Base-by-base conservation (phyloP, 2,797 vertebrate species). In the Microchirus variegatus region DNA sequence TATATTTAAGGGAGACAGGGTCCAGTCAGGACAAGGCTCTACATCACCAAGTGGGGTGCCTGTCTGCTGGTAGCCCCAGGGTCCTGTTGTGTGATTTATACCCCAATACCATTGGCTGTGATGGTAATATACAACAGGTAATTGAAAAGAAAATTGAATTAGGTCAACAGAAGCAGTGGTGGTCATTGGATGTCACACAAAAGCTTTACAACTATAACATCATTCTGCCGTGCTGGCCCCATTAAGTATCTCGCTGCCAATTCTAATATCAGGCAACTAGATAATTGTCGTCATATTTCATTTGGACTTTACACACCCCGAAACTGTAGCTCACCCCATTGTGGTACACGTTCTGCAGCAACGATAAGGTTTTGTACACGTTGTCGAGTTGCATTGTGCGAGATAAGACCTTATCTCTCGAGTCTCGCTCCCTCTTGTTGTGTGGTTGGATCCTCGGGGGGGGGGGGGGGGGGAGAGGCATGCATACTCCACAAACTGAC, bases 71-170 rank as follows among this genome's bases (percentile, higher is more conserved):
- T 69, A 89, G 87, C 77, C 72, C 76, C 55, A 62, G 55, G 63
- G 72, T 84, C 76, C 58, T 36, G 63, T 65, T 0, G 52, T 56
- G 26, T 85, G 79, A 88, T 91, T 92, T 90, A 84, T 89, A 74
- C 64, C 69, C 76, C 49, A 57, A 47, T 77, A 43, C n/a, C 61
- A 62, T 52, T 53, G 75, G 80, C 77, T 73, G 73, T 85, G 84
- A 93, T 90, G 84, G 84, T 90, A 89, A 91, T 90, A 87, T 81
- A 89, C 86, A 80, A 84, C 81, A 87, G 85, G 89, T 91, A 91
- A 92, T 90, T 90, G 89, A 91, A 92, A 90, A 91, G 83, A 86
- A 90, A 91, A 91, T 91, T 90, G 87, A 92, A 91, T 89, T 89
- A 90, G 91, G 91, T 92, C 90, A 91, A 91, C 81, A 83, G 75